phyloP scores from a whole-genome alignment of 2,888 invertebrate species.

The Heliothis peltigera region DNA sequence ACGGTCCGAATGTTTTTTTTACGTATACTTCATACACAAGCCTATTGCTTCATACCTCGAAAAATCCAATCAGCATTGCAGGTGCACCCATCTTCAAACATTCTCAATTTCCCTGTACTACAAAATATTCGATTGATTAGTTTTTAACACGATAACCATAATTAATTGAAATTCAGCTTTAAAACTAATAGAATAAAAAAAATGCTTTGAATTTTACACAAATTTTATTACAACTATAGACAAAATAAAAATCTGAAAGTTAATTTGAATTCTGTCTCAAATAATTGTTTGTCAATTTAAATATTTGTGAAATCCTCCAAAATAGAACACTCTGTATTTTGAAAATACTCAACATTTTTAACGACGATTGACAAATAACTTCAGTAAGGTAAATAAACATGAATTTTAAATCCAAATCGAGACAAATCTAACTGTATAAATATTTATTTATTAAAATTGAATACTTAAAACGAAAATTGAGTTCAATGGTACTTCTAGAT shows the following conservation, averaged over 20 bases:
- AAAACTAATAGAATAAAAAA: too few species aligned
- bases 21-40: too few species aligned
- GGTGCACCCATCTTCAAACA: neutral
- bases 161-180: too few species aligned
- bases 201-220: too few species aligned
- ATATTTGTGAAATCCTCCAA: neutral
- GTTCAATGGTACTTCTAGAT: neutral
- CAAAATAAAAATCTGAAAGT: neutral
- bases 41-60: neutral
- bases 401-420: neutral
- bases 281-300: neutral
- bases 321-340: neutral
- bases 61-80: neutral
- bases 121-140: neutral
- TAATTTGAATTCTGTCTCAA: neutral
- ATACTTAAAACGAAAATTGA: neutral
- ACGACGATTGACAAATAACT: neutral
- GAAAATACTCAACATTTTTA: neutral
- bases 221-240: too few species aligned
- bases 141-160: too few species aligned
- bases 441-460: neutral
- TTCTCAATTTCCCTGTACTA: neutral
- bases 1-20: too few species aligned
- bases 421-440: neutral
- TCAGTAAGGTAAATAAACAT: constrained; percentile 1